Evolutionary conservation across 2,797 vertebrate species (phyloP).

Genomic region (Coluber constrictor): DNA sequence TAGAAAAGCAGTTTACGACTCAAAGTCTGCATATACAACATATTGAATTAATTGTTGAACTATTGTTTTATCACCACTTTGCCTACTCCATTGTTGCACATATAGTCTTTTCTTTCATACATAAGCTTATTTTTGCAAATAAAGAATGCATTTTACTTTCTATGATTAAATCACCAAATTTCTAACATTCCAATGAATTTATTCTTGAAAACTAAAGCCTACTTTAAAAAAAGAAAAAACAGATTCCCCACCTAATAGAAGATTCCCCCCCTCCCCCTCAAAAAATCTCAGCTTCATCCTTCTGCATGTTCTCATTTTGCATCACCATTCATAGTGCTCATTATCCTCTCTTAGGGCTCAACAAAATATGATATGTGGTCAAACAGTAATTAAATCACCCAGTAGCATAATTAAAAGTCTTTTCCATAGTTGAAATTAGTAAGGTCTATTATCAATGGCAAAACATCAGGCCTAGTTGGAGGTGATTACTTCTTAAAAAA

Average conservation of each 20-base stretch:
- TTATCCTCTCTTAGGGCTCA: neutral
- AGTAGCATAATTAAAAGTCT: neutral
- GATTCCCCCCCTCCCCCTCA: accelerated
- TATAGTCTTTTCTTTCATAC: neutral
- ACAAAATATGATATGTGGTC: neutral
- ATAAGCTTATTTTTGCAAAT: neutral
- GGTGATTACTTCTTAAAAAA: neutral
- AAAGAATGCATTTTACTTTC: neutral
- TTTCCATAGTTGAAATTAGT: neutral
- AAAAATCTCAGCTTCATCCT: neutral
- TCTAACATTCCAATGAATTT: neutral
- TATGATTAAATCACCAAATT: neutral
- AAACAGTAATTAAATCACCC: neutral
- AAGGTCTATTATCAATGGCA: neutral
- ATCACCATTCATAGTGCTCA: neutral
- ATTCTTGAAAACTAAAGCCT: neutral
- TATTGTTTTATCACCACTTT: neutral
- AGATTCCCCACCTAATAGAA: neutral
- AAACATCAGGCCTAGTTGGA: neutral
- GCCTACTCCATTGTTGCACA: neutral
- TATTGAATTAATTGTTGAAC: neutral
- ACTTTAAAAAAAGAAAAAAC: neutral
- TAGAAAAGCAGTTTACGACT: neutral
- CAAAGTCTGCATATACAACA: neutral
- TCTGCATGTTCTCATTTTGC: neutral